Evolutionary conservation across 2,888 invertebrate species (phyloP), one percentile per base, ranked within the genome.

Genomic region (Apoda limacodes): DNA sequence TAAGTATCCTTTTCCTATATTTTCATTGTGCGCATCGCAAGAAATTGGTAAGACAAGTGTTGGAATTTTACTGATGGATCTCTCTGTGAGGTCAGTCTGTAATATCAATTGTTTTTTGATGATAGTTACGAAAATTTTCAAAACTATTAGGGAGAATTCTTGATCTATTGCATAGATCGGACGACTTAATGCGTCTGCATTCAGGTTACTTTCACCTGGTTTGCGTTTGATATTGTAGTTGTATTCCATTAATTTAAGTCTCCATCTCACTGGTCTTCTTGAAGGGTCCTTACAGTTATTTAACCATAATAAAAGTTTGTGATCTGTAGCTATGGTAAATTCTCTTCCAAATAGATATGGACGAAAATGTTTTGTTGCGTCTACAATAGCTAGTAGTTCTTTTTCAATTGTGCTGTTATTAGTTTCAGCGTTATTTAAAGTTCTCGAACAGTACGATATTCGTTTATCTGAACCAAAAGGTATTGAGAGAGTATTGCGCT

Each of bases 251-350:
- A 45, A 32, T 30, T 45, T 47, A 1, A 60, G 23, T 28, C 48
- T 25, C 60, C 60, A 66, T 23, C 62, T 22, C 0, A 46, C 45
- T 1, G 58, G n/a, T n/a, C n/a, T 26, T 15, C 52, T 34, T 0
- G 51, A 44, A 0, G 50, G 55, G 14, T 60, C 51, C 39, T 57
- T 55, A 2, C 52, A 17, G 4, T 26, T 42, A 30, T 54, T 45
- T 3, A 62, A 22, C 52, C 54, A 62, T 10, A 37, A 32, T 4
- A 65, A 23, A 10, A 60, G 56, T 30, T 45, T 48, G 35, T 67
- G 65, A 32, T 66, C 66, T 0, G 58, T 63, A 5, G 52, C 24
- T 3, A 68, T 51, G 11, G 31, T 46, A 27, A 67, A 67, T 34
- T 53, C 47, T 9, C 43, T 37, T 4, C 57, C 58, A 23, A 50